Conservation (phyloP, 1,140 invertebrate genomes). For the Yoshiicerus persimilis region DNA sequence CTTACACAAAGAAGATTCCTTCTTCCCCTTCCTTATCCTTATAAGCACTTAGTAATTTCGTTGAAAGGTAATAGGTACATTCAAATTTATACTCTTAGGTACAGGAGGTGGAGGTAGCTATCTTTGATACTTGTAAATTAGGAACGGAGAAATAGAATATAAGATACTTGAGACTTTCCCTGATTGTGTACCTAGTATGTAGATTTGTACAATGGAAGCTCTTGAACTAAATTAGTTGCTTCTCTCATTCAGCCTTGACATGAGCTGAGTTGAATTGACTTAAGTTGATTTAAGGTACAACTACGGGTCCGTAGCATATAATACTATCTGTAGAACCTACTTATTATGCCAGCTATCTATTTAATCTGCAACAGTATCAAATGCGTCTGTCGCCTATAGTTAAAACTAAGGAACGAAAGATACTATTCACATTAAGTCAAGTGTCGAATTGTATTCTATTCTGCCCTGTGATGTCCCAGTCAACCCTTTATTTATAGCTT, state of each 20-base stretch:
- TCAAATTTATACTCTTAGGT: too few species aligned
- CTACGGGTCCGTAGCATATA: not conserved
- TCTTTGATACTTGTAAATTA: not conserved
- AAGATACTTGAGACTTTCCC: too few species aligned
- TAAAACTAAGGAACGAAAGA: not conserved
- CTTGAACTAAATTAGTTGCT: constrained; percentile 7
- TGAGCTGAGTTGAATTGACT: not conserved
- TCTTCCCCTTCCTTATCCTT: not conserved
- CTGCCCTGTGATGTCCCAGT: not conserved
- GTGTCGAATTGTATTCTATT: not conserved
- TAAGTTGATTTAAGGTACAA: not conserved
- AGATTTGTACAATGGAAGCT: not conserved
- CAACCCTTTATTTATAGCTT: constrained; percentile 12
- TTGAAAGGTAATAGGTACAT: too few species aligned
- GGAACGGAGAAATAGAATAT: too few species aligned
- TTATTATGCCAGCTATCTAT: not conserved
- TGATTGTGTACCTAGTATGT: not conserved
- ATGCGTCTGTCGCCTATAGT: not conserved
- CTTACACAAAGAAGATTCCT: not conserved
- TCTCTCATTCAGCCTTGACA: not conserved
- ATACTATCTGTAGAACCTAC: not conserved
- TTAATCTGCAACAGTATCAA: not conserved
- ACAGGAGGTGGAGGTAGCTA: too few species aligned
- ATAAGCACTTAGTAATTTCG: too few species aligned
- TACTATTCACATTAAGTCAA: not conserved